These are phyloP conservation scores for Rhinella marina DNA, from an alignment of 2,797 vertebrate genomes.

Conservation along the genomic window DNA sequence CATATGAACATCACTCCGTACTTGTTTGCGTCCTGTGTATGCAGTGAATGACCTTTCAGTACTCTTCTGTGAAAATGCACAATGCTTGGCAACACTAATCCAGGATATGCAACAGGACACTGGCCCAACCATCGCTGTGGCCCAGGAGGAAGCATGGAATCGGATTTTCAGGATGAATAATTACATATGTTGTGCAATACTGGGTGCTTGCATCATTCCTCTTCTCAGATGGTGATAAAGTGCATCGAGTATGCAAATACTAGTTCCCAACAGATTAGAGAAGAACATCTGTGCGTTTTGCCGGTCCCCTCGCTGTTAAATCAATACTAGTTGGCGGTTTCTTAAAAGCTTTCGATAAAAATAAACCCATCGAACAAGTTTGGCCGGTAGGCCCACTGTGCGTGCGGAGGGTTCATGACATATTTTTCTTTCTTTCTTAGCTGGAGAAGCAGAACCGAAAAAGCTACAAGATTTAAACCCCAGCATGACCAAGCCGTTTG, in stretches of 20 bases:
- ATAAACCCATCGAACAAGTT: slow-evolving; percentile 47
- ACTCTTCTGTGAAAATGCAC: neutral
- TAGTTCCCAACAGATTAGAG: slow-evolving; percentile 14
- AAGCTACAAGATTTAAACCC: slow-evolving; percentile 73
- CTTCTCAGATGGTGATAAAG: neutral
- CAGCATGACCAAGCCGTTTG: slow-evolving; percentile 74
- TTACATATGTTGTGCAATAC: slow-evolving; percentile 7
- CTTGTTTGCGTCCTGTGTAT: neutral
- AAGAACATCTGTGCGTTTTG: slow-evolving; percentile 43
- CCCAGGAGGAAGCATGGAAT: slow-evolving; percentile 16
- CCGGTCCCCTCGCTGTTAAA: slow-evolving; percentile 1
- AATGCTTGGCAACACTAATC: slow-evolving; percentile 46
- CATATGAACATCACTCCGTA: neutral
- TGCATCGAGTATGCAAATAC: slow-evolving; percentile 37
- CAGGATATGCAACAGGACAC: slow-evolving; percentile 51
- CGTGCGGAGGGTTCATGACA: slow-evolving; percentile 56
- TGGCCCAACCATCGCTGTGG: neutral
- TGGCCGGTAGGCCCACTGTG: slow-evolving; percentile 60
- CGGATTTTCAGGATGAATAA: slow-evolving; percentile 21
- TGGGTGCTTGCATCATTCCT: slow-evolving; percentile 17
- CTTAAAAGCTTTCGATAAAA: slow-evolving; percentile 41
- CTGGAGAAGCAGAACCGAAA: slow-evolving; percentile 74
- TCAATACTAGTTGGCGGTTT: slow-evolving; percentile 44
- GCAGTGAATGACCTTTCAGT: slow-evolving; percentile 8
- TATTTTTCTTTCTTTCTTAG: slow-evolving; percentile 67